Percentiles rank a stretch among this genome's conserved stretches.
phyloP scores from a whole-genome alignment of 1,140 invertebrate genomes.

The Philotrypesis tridentata region DNA sequence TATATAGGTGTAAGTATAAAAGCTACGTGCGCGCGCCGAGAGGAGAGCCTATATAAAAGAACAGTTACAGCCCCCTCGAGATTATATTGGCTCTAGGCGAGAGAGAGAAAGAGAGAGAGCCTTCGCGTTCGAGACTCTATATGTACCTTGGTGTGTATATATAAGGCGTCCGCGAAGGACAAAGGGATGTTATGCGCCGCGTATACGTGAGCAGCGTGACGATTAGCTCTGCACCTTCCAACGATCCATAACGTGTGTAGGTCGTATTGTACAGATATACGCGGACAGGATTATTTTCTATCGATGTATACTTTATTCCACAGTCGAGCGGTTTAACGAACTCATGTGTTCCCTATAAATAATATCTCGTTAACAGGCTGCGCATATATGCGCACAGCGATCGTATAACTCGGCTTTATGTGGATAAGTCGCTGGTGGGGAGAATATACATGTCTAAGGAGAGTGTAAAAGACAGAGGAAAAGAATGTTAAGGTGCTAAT shows the following conservation, averaged over 20 bases:
- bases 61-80: conserved; percentile 63
- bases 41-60: conserved; percentile 61
- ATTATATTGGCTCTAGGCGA: not conserved
- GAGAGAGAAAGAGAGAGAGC: too few species aligned
- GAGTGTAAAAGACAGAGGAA: too few species aligned
- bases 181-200: not conserved
- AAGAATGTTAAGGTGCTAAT: too few species aligned
- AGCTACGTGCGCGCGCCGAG: conserved; percentile 52
- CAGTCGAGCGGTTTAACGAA: not conserved
- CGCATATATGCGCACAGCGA: too few species aligned
- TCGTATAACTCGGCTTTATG: too few species aligned
- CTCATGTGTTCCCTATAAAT: not conserved
- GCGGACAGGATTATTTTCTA: too few species aligned
- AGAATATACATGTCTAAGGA: too few species aligned
- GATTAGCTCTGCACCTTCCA: not conserved
- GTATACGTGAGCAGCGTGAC: not conserved
- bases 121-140: too few species aligned
- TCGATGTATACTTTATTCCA: not conserved
- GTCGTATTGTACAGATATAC: too few species aligned
- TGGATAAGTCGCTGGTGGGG: too few species aligned
- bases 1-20: conserved; percentile 17
- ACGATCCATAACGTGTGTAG: too few species aligned
- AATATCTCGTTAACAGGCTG: not conserved
- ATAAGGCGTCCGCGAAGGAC: not conserved
- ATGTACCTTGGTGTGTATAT: not conserved